A percentile compares a stretch with the other conserved stretches of the same genome.
These are phyloP conservation scores for Vanessa atalanta DNA, from an alignment of 1,140 invertebrate species.

Conservation along the genomic window DNA sequence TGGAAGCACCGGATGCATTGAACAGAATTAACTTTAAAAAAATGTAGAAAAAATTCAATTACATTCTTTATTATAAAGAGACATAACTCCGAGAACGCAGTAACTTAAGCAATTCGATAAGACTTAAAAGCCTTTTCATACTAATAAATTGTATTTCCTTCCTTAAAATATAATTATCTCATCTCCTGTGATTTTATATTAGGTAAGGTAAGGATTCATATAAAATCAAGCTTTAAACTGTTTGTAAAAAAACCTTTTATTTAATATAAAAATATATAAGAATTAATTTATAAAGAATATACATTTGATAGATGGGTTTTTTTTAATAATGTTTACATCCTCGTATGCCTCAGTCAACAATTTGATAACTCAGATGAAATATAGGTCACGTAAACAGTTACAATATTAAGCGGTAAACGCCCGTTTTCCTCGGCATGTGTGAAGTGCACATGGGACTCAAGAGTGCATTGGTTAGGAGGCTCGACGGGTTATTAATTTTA, in stretches of 20 bases:
- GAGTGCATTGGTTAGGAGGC: conserved; percentile 75
- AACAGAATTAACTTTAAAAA: conserved; percentile 44
- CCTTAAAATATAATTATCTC: background rate
- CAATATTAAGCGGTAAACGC: conserved; percentile 16
- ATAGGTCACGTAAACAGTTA: conserved; percentile 12
- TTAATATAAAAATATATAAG: background rate
- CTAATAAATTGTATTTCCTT: conserved; percentile 12
- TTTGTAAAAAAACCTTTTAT: background rate
- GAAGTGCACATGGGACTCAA: conserved; percentile 65
- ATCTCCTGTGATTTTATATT: background rate
- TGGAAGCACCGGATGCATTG: conserved; percentile 34
- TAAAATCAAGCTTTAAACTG: background rate
- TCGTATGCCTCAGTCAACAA: background rate
- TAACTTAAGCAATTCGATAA: conserved; percentile 55
- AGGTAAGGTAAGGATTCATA: background rate
- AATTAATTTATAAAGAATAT: background rate
- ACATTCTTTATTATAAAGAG: conserved; percentile 52
- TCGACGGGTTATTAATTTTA: conserved; percentile 80
- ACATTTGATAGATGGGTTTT: no score
- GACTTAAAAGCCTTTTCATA: conserved; percentile 53
- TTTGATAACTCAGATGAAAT: background rate
- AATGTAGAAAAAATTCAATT: conserved; percentile 50
- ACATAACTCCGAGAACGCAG: conserved; percentile 60
- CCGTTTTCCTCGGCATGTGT: conserved; percentile 40
- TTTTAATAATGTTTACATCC: background rate